Percentiles rank a stretch among this genome's conserved stretches.
Evolutionary conservation across 1,140 invertebrate genomes (phyloP).

Genomic region (Cyclargus thomasi): DNA sequence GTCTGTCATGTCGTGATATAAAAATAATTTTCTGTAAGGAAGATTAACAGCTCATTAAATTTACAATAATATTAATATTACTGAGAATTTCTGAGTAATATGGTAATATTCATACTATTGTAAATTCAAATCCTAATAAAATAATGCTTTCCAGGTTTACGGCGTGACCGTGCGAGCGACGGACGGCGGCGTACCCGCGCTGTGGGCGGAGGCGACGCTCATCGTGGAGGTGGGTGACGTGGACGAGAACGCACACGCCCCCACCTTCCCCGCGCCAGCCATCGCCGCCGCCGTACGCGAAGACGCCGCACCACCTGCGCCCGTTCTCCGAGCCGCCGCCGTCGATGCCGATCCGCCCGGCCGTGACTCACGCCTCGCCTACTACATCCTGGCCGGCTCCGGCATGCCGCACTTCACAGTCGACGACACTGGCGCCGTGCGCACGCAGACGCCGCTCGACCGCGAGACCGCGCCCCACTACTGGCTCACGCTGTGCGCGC

Average conservation of each 20-base stretch:
- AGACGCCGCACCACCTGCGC: conserved; percentile 80
- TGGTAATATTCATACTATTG: background rate
- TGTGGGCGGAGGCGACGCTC: conserved; percentile 84
- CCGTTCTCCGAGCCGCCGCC: conserved; percentile 86
- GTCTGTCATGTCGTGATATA: too few species aligned
- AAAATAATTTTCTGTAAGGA: too few species aligned
- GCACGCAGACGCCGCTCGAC: conserved; percentile 89
- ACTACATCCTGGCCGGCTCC: conserved; percentile 91
- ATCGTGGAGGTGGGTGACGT: conserved; percentile 94
- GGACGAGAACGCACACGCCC: conserved; percentile 75
- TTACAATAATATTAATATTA: too few species aligned
- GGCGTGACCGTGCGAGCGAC: conserved; percentile 88
- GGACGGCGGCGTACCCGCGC: conserved; percentile 84
- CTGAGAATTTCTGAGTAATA: too few species aligned
- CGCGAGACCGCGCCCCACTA: conserved; percentile 90
- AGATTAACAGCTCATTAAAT: too few species aligned
- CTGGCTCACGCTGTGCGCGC: conserved; percentile 95
- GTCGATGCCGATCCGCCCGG: conserved; percentile 85
- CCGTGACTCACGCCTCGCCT: conserved; percentile 86
- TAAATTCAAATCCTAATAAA: background rate
- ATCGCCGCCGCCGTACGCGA: conserved; percentile 86
- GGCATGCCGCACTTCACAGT: conserved; percentile 94
- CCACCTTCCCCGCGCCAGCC: conserved; percentile 78
- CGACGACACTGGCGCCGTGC: conserved; percentile 91
- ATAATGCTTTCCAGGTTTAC: conserved; percentile 76